Evolutionary conservation across 1,140 invertebrate genomes (phyloP).

Genomic region (Bombyx mori): DNA sequence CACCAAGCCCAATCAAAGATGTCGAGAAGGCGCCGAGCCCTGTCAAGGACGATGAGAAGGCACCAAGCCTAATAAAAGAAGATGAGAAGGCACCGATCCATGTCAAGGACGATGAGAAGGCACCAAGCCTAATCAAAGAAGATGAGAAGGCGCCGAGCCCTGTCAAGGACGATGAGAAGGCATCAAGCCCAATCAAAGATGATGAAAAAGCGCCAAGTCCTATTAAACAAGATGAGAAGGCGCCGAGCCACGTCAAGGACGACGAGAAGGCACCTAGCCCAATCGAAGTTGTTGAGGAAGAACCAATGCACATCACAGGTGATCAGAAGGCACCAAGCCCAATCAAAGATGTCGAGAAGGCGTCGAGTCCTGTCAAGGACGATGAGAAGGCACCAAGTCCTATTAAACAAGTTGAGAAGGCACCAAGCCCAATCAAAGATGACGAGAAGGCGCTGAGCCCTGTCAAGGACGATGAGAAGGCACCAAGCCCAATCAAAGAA

Average conservation of each 20-base stretch:
- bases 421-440: too few species aligned
- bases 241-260: too few species aligned
- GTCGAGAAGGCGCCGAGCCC: too few species aligned
- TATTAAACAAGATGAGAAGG: slow-evolving; percentile 3
- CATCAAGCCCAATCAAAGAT: slow-evolving; percentile 4
- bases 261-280: slow-evolving; percentile 6
- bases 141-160: too few species aligned
- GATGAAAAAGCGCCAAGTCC: slow-evolving; percentile 11
- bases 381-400: neutral
- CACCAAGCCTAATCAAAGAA: too few species aligned
- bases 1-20: neutral
- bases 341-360: neutral
- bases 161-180: too few species aligned
- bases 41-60: neutral
- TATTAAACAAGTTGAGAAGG: neutral
- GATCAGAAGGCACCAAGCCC: neutral
- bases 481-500: neutral
- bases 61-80: too few species aligned
- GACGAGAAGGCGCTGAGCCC: too few species aligned
- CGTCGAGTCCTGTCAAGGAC: neutral
- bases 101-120: too few species aligned
- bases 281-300: neutral
- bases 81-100: too few species aligned
- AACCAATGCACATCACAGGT: neutral
- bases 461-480: neutral